phyloP scores from a whole-genome alignment of 2,113 vertebrate species.

The Ellobius talpinus region DNA sequence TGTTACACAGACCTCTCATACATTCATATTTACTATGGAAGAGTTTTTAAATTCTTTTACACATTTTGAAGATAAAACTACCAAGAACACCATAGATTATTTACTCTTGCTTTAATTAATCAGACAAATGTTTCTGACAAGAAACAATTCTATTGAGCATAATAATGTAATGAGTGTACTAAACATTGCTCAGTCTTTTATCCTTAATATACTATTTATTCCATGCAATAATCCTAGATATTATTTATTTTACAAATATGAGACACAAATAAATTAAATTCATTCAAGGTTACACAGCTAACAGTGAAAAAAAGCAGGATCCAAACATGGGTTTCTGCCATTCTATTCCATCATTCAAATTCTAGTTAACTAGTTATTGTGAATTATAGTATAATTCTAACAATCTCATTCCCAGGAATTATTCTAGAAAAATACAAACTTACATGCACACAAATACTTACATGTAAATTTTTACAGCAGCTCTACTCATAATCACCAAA shows the following conservation, averaged over 20 bases:
- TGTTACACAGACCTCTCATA: slow-evolving; percentile 3
- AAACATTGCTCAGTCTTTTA: slow-evolving; percentile 52
- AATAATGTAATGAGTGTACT: slow-evolving; percentile 16
- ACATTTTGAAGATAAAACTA: slow-evolving; percentile 43
- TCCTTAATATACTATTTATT: slow-evolving; percentile 45
- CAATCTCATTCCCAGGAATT: slow-evolving; percentile 6
- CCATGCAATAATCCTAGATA: slow-evolving; percentile 25
- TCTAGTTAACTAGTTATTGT: slow-evolving; percentile 37
- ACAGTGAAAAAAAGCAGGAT: slow-evolving; percentile 35
- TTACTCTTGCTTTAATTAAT: slow-evolving; percentile 41
- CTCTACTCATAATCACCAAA: slow-evolving; percentile 39
- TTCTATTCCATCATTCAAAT: slow-evolving; percentile 57
- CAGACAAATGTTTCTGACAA: slow-evolving; percentile 49
- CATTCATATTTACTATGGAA: not conserved
- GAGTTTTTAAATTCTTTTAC: slow-evolving; percentile 19
- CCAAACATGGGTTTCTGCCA: slow-evolving; percentile 39
- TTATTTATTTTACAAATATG: slow-evolving; percentile 51
- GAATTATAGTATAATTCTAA: slow-evolving; percentile 44
- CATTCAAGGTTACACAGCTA: slow-evolving; percentile 26
- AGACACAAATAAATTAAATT: slow-evolving; percentile 51
- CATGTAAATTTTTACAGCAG: slow-evolving; percentile 45
- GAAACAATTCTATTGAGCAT: slow-evolving; percentile 41
- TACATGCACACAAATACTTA: slow-evolving; percentile 41
- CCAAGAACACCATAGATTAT: slow-evolving; percentile 8
- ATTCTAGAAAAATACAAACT: slow-evolving; percentile 45